Evolutionary conservation across 2,797 vertebrate genomes (phyloP).

Genomic region (Arremon brunneinucha): DNA sequence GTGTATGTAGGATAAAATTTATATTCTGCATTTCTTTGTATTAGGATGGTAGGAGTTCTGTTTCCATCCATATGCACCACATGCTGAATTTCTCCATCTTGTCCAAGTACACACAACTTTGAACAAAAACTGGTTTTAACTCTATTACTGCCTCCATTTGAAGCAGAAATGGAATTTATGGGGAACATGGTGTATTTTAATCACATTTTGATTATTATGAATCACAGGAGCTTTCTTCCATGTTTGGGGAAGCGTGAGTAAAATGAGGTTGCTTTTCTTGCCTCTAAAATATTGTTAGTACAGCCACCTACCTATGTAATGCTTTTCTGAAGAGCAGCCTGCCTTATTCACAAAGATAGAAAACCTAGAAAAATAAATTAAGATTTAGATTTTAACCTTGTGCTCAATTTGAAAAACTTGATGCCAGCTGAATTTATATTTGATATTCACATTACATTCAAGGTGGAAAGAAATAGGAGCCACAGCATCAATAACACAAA

Average conservation of each 20-base stretch:
- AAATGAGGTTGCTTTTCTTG: not conserved
- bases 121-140: not conserved
- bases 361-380: conserved; percentile 33
- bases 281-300: not conserved
- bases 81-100: not conserved
- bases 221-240: not conserved
- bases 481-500: conserved; percentile 46
- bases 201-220: not conserved
- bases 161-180: not conserved
- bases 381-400: conserved; percentile 27
- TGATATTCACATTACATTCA: conserved; percentile 20
- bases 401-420: conserved; percentile 14
- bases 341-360: not conserved
- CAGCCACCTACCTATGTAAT: not conserved
- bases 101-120: not conserved
- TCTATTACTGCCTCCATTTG: not conserved
- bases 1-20: not conserved
- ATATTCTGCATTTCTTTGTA: not conserved
- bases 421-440: conserved; percentile 14
- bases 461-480: conserved; percentile 33
- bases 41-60: not conserved
- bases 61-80: not conserved
- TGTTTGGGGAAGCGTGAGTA: not conserved
- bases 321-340: conserved; percentile 2
- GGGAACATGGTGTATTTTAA: not conserved